These are phyloP conservation scores for Eilema caniola DNA, from an alignment of 2,888 invertebrate genomes.

Conservation along the genomic window DNA sequence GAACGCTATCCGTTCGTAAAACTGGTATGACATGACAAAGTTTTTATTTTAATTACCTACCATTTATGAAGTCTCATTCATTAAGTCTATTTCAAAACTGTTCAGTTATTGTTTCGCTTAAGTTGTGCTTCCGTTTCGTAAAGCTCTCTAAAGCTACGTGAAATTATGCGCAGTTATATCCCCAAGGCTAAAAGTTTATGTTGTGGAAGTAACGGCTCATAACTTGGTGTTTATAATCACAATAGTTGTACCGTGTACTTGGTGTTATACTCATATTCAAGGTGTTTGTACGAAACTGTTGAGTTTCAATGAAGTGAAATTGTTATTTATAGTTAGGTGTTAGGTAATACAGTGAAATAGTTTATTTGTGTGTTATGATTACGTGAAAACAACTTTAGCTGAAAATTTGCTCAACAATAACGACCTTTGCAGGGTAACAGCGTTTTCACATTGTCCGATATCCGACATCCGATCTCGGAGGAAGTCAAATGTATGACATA, in stretches of 20 bases:
- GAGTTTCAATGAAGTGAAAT: background rate
- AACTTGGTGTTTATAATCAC: constrained; percentile 29
- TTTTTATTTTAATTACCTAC: background rate
- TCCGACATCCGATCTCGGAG: too few species aligned
- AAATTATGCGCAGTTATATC: constrained; percentile 30
- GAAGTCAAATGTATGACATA: too few species aligned
- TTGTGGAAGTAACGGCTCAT: constrained; percentile 33
- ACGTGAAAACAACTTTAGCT: too few species aligned
- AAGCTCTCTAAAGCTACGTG: constrained; percentile 8
- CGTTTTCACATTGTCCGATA: too few species aligned
- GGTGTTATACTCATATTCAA: background rate
- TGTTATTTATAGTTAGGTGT: background rate
- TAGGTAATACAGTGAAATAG: too few species aligned
- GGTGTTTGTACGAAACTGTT: background rate
- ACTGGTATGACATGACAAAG: background rate
- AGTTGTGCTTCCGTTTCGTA: background rate
- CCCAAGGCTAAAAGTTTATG: constrained; percentile 31
- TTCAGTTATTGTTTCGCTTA: background rate
- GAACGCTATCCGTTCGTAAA: too few species aligned
- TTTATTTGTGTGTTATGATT: too few species aligned
- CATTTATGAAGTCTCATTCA: background rate
- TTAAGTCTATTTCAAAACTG: background rate
- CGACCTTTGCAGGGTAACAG: too few species aligned
- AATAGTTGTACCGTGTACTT: background rate
- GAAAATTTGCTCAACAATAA: too few species aligned